These are phyloP conservation scores for Eubucco bourcierii DNA, from an alignment of 2,113 vertebrate species.

Conservation along the genomic window DNA sequence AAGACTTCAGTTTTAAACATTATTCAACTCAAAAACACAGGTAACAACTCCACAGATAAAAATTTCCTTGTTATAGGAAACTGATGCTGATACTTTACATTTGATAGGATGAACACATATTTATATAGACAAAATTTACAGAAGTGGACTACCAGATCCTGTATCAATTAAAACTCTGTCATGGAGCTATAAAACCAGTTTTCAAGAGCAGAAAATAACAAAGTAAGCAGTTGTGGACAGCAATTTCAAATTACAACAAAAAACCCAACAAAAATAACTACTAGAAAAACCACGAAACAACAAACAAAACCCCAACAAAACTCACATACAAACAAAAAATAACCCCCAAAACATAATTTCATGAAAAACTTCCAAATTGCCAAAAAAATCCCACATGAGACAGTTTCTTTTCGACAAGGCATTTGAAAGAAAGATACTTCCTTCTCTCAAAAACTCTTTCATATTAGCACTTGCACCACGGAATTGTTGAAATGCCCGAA, in stretches of 20 bases:
- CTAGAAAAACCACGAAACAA: not conserved
- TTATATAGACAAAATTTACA: not conserved
- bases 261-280: not conserved
- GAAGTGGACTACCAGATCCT: not conserved
- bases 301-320: too few relatives aligned
- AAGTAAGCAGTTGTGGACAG: not conserved
- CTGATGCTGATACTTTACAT: not conserved
- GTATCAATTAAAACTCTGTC: not conserved
- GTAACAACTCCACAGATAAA: not conserved
- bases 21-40: not conserved
- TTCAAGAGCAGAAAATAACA: not conserved
- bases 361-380: not conserved
- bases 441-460: not conserved
- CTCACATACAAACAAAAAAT: too few relatives aligned
- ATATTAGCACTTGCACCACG: not conserved
- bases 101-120: not conserved
- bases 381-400: not conserved
- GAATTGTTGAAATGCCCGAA: not conserved
- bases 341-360: too few relatives aligned
- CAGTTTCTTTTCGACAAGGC: not conserved
- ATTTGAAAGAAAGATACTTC: not conserved
- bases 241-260: not conserved
- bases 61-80: not conserved
- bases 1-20: not conserved
- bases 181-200: not conserved